These are phyloP conservation scores for Nineta flava DNA, from an alignment of 2,888 invertebrate species.

Conservation along the genomic window DNA sequence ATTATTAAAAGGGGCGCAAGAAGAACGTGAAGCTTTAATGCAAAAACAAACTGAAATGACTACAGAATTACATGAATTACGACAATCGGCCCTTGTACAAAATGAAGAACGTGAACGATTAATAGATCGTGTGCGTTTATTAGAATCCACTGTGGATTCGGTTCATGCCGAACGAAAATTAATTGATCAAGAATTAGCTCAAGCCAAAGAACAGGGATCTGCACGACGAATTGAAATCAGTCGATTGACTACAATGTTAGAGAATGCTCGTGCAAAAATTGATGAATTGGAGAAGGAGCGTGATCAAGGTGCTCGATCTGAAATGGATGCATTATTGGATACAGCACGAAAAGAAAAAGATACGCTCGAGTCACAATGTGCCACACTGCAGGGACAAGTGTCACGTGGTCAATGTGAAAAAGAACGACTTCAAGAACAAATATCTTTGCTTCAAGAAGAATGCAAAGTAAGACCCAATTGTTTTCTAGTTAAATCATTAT, in stretches of 20 bases:
- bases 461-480: constrained; percentile 33
- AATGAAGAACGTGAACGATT: constrained; percentile 47
- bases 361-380: constrained; percentile 47
- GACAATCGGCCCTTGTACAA: constrained; percentile 39
- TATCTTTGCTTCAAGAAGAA: constrained; percentile 52
- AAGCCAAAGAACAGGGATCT: constrained; percentile 56
- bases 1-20: constrained; percentile 68
- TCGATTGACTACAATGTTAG: constrained; percentile 58
- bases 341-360: constrained; percentile 57
- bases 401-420: constrained; percentile 53
- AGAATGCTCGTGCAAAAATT: constrained; percentile 73
- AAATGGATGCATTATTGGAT: constrained; percentile 53
- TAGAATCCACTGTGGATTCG: constrained; percentile 61
- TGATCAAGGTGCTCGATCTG: constrained; percentile 51
- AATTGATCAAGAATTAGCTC: constrained; percentile 53
- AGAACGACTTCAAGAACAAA: constrained; percentile 45
- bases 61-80: constrained; percentile 48
- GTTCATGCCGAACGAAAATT: constrained; percentile 57
- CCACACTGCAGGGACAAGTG: constrained; percentile 50
- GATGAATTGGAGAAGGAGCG: constrained; percentile 52
- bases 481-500: not conserved
- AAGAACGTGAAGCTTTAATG: constrained; percentile 57
- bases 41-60: constrained; percentile 65
- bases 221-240: constrained; percentile 67
- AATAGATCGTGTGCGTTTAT: constrained; percentile 48